These are phyloP conservation scores for Apaloderma vittatum DNA, from an alignment of 2,113 vertebrate genomes.

Conservation along the genomic window DNA sequence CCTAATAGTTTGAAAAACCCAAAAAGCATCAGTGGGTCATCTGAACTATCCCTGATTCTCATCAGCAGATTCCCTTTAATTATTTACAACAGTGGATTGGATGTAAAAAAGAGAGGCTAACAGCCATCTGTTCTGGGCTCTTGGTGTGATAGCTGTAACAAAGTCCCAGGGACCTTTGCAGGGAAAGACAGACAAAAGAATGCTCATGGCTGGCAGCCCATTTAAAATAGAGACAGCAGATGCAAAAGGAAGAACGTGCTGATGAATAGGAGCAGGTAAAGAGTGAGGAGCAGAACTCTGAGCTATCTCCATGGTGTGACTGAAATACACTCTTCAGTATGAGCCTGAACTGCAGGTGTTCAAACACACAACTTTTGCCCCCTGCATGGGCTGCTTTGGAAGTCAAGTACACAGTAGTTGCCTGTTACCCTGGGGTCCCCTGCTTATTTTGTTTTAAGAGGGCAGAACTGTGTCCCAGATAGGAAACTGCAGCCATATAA, in stretches of 20 bases:
- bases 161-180: not conserved
- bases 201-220: not conserved
- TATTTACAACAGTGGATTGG: not conserved
- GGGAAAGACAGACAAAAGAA: not conserved
- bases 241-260: not conserved
- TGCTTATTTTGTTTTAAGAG: not conserved
- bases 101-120: not conserved
- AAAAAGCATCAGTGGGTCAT: not conserved
- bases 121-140: not conserved
- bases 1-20: not conserved
- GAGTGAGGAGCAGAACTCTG: not conserved
- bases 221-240: not conserved
- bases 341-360: not conserved
- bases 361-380: not conserved
- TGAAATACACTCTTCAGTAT: not conserved
- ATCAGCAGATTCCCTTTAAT: not conserved
- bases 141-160: not conserved
- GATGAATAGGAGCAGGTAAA: not conserved
- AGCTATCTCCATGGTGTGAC: not conserved
- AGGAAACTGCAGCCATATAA: not conserved
- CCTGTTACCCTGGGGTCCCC: not conserved
- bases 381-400: accelerated
- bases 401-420: not conserved
- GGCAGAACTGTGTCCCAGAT: not conserved
- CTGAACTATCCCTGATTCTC: not conserved